Evolutionary conservation across 2,888 invertebrate genomes (phyloP).

Genomic region (Pharmacophagus antenor): DNA sequence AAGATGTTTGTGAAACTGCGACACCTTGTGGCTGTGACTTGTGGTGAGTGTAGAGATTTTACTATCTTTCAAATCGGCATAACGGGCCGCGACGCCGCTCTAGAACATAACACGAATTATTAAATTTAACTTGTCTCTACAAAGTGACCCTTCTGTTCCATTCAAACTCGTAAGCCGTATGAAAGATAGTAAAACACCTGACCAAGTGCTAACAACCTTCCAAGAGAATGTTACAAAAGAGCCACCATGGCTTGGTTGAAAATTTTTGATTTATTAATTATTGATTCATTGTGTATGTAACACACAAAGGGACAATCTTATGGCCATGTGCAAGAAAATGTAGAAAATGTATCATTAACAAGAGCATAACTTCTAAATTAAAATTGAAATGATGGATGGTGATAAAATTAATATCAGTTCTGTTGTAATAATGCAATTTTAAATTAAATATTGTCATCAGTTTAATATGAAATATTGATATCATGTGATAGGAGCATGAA

Average conservation of each 20-base stretch:
- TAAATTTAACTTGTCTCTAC: constrained; percentile 30
- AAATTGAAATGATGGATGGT: too few species aligned
- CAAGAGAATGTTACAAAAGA: constrained; percentile 48
- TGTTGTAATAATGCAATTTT: background rate
- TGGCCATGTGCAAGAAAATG: background rate
- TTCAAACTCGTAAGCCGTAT: constrained; percentile 53
- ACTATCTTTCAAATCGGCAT: constrained; percentile 94
- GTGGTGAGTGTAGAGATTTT: constrained; percentile 93
- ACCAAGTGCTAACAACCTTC: constrained; percentile 64
- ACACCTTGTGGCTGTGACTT: constrained; percentile 94
- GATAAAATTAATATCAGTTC: background rate
- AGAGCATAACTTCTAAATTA: background rate
- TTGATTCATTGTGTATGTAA: background rate
- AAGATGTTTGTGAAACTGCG: constrained; percentile 96
- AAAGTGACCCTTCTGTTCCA: constrained; percentile 44
- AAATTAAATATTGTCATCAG: background rate
- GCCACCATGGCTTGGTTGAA: constrained; percentile 38
- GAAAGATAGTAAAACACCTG: constrained; percentile 83
- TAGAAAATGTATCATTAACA: background rate
- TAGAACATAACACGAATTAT: constrained; percentile 67
- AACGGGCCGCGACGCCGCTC: constrained; percentile 87
- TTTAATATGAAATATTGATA: too few species aligned
- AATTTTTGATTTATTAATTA: background rate
- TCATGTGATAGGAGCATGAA: too few species aligned
- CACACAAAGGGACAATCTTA: background rate